These are phyloP conservation scores for Channa maculata DNA, from an alignment of 2,113 vertebrate genomes.

Conservation along the genomic window DNA sequence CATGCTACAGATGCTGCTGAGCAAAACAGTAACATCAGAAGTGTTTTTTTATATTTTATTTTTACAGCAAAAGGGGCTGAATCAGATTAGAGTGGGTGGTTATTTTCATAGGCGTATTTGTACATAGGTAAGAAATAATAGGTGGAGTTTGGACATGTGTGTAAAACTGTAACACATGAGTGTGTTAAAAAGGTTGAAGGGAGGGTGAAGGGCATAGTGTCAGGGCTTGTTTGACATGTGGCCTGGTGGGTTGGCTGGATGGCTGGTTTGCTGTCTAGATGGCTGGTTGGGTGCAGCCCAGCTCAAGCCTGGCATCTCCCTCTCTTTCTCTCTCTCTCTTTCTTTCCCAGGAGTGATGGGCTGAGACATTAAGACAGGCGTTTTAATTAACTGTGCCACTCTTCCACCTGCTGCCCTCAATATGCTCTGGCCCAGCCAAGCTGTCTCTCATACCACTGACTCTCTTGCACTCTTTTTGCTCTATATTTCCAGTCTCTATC, in stretches of 20 bases:
- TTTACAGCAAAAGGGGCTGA: not conserved
- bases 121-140: slow-evolving; percentile 1
- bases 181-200: slow-evolving; percentile 47
- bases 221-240: slow-evolving; percentile 82
- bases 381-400: slow-evolving; percentile 85
- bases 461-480: slow-evolving; percentile 66
- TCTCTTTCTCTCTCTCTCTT: slow-evolving; percentile 35
- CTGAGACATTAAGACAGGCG: slow-evolving; percentile 82
- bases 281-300: slow-evolving; percentile 74
- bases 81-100: slow-evolving; percentile 21
- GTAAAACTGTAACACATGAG: slow-evolving; percentile 13
- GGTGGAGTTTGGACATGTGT: slow-evolving; percentile 22
- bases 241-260: slow-evolving; percentile 74
- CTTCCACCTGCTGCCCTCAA: slow-evolving; percentile 85
- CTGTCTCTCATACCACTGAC: slow-evolving; percentile 77
- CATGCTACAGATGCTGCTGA: slow-evolving; percentile 74
- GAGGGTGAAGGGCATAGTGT: slow-evolving; percentile 77
- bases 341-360: slow-evolving; percentile 77
- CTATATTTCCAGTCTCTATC: slow-evolving; percentile 44
- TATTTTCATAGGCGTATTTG: not conserved
- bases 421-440: slow-evolving; percentile 81
- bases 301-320: slow-evolving; percentile 71
- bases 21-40: slow-evolving; percentile 69
- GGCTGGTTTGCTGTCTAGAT: slow-evolving; percentile 67
- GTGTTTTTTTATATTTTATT: slow-evolving; percentile 54